Conservation (phyloP, 2,797 vertebrate species). For the Hippocampus kuda region DNA sequence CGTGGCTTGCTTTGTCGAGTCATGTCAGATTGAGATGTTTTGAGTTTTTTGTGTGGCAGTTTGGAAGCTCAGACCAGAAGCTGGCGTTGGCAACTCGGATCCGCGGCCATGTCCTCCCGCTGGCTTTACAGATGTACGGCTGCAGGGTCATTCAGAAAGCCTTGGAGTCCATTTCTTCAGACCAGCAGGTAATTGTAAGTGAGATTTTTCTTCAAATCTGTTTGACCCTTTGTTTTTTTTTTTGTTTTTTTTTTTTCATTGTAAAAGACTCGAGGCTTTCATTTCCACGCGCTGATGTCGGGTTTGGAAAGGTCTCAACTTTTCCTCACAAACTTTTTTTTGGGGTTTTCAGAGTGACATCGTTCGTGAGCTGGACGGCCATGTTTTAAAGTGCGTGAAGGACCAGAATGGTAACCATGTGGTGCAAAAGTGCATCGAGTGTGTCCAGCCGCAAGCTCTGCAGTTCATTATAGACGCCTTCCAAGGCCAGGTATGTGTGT, state of each 20-base stretch:
- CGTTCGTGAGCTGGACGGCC: conserved; percentile 93
- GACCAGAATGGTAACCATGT: conserved; percentile 99
- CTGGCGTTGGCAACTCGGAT: conserved; percentile 89
- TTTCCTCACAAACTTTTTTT: background rate
- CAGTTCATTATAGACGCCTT: conserved; percentile 99
- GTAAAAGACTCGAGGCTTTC: background rate
- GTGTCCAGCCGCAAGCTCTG: conserved; percentile 92
- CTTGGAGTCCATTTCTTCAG: conserved; percentile 91
- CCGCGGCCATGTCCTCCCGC: conserved; percentile 87
- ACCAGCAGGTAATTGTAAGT: conserved; percentile 99
- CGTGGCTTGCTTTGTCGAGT: background rate
- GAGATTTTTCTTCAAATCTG: conserved; percentile 40
- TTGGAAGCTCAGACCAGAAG: conserved; percentile 94
- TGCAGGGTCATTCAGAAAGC: conserved; percentile 97
- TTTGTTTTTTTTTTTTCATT: background rate
- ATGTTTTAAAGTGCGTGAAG: conserved; percentile 97
- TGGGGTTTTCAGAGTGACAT: conserved; percentile 80
- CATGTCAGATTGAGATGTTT: background rate
- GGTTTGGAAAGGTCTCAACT: background rate
- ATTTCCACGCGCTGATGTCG: background rate
- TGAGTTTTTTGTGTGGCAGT: conserved; percentile 58
- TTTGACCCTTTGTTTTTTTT: conserved; percentile 19
- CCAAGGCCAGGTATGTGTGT: conserved; percentile 82
- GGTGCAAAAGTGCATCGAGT: conserved; percentile 98
- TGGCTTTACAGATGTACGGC: conserved; percentile 96